Evolutionary conservation across 2,888 invertebrate genomes (phyloP), one percentile per base, ranked within the genome.

Genomic region (Leptarthrus brevirostris): DNA sequence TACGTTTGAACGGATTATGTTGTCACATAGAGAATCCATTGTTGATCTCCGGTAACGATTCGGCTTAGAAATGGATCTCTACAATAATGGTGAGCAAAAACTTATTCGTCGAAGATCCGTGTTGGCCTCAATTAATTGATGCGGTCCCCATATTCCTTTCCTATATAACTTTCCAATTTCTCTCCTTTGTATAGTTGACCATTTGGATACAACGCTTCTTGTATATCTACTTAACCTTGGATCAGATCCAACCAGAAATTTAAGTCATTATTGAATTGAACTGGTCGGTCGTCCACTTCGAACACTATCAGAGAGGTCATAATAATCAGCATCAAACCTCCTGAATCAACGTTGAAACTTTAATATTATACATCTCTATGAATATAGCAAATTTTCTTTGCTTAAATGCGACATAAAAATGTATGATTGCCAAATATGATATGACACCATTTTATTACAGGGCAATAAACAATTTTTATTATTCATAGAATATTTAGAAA

Each of bases 121-220:
- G 12, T 20, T 54, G 5, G 22, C 24, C n/a, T 22, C 24, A 22
- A 22, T 3, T 54, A 44, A 44, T 44, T 44, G 44, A 44, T 8
- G 44, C n/a, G 44, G n/a, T 44, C 3, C 16, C 54, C 54, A 56
- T 56, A 56, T n/a, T 56, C 14, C 56, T 30, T 56, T 3, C 56
- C 56, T 56, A 26, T 56, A 18, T 16, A 49, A 3, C 49, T 40
- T 40, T 40, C 12, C 40, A 49, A 49, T 49, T 49, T 8, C 49
- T 2, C 10, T 14, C 49, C 49, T 49, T 49, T 49, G 40, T 40
- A 40, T 16, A 20, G 52, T 20, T 52, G 52, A 12, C 52, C 16
- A 12, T 52, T 18, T 22, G 3, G 5, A 1, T 4, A 10, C 20
- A 52, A 52, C 0, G 24, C 52, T 20, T 52, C 22, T 52, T n/a